phyloP scores from a whole-genome alignment of 2,888 invertebrate genomes.

The Chrysotoxum bicinctum region DNA sequence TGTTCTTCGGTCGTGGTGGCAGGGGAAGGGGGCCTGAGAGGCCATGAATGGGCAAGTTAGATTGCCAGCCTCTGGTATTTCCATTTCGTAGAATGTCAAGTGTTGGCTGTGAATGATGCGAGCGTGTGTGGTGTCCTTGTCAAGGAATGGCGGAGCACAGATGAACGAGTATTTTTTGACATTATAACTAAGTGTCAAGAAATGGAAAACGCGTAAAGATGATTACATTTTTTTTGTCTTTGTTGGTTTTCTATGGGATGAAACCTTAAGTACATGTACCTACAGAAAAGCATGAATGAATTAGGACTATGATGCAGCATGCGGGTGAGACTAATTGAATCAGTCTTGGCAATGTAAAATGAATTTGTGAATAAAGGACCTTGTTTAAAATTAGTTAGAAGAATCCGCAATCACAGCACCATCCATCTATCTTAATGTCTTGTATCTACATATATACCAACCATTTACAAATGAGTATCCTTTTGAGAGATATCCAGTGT shows the following conservation, averaged over 20 bases:
- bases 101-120: slow-evolving; percentile 46
- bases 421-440: slow-evolving; percentile 27
- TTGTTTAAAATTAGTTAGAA: slow-evolving; percentile 54
- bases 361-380: neutral
- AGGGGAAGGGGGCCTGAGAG: neutral
- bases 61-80: slow-evolving; percentile 52
- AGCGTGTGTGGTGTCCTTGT: slow-evolving; percentile 36
- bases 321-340: slow-evolving; percentile 60
- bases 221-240: slow-evolving; percentile 48
- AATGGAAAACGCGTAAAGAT: slow-evolving; percentile 58
- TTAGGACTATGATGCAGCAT: neutral
- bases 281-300: neutral
- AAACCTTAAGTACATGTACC: neutral
- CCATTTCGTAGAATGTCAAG: slow-evolving; percentile 30
- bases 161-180: slow-evolving; percentile 45
- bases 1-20: neutral
- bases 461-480: slow-evolving; percentile 65
- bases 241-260: slow-evolving; percentile 1
- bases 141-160: slow-evolving; percentile 2
- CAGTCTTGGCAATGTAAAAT: slow-evolving; percentile 14
- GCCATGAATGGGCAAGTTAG: slow-evolving; percentile 16
- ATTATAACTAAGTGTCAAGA: slow-evolving; percentile 66
- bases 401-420: neutral
- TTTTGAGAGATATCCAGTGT: slow-evolving; percentile 55
- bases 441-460: slow-evolving; percentile 42